A percentile compares a stretch with the other conserved stretches of the same genome.
Evolutionary conservation across 2,797 vertebrate species (phyloP).

Genomic region (Cacajao melanocephalus): DNA sequence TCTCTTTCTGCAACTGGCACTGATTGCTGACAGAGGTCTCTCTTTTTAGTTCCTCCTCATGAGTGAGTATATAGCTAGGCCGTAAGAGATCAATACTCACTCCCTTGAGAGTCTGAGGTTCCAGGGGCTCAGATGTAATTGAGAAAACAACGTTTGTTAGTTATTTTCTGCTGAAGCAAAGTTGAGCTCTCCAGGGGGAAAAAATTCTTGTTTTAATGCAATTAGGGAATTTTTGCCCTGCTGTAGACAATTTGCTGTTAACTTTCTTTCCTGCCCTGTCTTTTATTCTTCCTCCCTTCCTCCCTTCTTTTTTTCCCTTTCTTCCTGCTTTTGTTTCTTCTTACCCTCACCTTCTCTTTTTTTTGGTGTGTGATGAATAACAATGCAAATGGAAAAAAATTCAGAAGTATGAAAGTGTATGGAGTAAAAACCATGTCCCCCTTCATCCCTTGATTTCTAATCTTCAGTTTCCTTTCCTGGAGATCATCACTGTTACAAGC

Average conservation of each 20-base stretch:
- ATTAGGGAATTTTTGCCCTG: background rate
- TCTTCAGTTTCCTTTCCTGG: background rate
- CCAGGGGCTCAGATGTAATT: background rate
- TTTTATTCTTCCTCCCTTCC: background rate
- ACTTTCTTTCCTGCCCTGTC: too few species aligned
- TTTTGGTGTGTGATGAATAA: background rate
- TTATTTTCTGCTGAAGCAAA: background rate
- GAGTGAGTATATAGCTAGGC: background rate
- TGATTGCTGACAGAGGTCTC: background rate
- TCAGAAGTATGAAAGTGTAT: background rate
- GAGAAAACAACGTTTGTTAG: background rate
- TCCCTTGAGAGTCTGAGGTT: background rate
- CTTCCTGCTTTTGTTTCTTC: too few species aligned
- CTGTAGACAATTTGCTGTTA: background rate
- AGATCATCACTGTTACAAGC: background rate
- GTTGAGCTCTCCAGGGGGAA: background rate
- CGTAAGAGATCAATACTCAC: background rate
- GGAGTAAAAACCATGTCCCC: background rate
- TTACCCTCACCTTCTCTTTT: background rate
- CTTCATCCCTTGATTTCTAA: accelerated
- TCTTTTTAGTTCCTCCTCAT: background rate
- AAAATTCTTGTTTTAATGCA: background rate
- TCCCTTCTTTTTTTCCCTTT: too few species aligned
- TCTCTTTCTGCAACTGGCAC: background rate
- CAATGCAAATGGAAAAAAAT: background rate